Evolutionary conservation across 2,797 vertebrate species (phyloP).

Genomic region (Hydrocynus forskahlii): DNA sequence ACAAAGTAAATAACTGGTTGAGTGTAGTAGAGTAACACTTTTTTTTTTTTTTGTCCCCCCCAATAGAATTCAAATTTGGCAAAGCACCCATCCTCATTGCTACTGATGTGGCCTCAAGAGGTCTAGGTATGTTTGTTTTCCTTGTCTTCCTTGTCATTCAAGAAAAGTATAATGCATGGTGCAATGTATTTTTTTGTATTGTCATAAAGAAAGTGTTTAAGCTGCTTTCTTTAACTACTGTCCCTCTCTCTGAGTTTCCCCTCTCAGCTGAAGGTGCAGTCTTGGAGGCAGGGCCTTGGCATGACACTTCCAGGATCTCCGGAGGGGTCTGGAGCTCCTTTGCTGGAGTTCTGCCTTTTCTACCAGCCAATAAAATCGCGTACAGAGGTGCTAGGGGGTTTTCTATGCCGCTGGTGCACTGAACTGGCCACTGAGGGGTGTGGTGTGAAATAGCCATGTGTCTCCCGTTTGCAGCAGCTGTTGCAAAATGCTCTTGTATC

Average conservation of each 20-base stretch:
- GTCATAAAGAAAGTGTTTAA: conserved; percentile 87
- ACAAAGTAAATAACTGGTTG: background rate
- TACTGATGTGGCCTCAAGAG: conserved; percentile 97
- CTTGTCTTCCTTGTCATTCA: background rate
- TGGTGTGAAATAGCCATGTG: conserved; percentile 77
- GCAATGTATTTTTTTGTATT: conserved; percentile 16
- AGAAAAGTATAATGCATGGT: background rate
- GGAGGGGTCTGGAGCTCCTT: conserved; percentile 98
- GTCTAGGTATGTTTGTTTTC: conserved; percentile 86
- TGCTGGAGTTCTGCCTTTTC: conserved; percentile 95
- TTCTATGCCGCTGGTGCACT: conserved; percentile 84
- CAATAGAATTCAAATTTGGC: conserved; percentile 95
- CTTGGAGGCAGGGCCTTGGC: conserved; percentile 99
- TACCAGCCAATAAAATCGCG: conserved; percentile 91
- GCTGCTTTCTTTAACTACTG: conserved; percentile 98
- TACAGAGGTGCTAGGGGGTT: conserved; percentile 93
- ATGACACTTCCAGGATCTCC: conserved; percentile 99
- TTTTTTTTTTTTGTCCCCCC: background rate
- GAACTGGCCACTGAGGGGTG: conserved; percentile 92
- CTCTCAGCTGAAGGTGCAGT: conserved; percentile 93
- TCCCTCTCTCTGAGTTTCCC: conserved; percentile 98
- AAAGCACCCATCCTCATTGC: conserved; percentile 99
- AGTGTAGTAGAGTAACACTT: background rate
- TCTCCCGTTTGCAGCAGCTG: conserved; percentile 75
- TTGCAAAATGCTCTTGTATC: conserved; percentile 79